Evolutionary conservation across 2,113 vertebrate genomes (phyloP).

Genomic region (Mionectes macconnelli): DNA sequence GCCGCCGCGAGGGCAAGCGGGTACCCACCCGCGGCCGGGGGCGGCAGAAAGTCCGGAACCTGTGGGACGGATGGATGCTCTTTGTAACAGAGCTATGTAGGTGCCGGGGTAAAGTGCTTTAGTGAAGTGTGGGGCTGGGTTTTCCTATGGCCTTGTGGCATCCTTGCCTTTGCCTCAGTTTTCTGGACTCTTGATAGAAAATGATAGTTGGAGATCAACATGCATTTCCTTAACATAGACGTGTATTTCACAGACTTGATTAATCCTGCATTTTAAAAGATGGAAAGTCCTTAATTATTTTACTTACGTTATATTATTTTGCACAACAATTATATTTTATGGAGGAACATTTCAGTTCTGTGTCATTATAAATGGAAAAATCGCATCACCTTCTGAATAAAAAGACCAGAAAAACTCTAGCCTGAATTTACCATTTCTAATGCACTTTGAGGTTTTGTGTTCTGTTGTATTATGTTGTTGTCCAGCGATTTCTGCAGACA

Average conservation of each 20-base stretch:
- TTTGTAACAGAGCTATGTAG: not conserved
- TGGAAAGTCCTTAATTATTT: not conserved
- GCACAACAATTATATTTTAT: not conserved
- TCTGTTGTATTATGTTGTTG: fast-evolving
- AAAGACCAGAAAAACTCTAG: not conserved
- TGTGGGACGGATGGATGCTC: not conserved
- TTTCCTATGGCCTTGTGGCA: not conserved
- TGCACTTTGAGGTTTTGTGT: not conserved
- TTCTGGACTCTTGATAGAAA: not conserved
- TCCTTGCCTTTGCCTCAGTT: not conserved
- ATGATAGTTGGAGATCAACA: not conserved
- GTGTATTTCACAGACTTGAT: not conserved
- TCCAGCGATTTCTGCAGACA: not conserved
- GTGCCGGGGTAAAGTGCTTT: too few species aligned
- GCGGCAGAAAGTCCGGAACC: not conserved
- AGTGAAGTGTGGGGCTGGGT: not conserved
- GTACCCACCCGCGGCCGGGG: not conserved
- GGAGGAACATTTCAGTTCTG: not conserved
- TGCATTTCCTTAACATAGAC: not conserved
- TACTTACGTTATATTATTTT: not conserved
- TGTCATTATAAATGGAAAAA: not conserved
- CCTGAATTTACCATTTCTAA: not conserved
- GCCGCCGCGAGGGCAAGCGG: not conserved
- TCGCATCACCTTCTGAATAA: not conserved
- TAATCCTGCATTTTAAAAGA: not conserved